phyloP scores from a whole-genome alignment of 2,113 vertebrate species.

The Guaruba guarouba region DNA sequence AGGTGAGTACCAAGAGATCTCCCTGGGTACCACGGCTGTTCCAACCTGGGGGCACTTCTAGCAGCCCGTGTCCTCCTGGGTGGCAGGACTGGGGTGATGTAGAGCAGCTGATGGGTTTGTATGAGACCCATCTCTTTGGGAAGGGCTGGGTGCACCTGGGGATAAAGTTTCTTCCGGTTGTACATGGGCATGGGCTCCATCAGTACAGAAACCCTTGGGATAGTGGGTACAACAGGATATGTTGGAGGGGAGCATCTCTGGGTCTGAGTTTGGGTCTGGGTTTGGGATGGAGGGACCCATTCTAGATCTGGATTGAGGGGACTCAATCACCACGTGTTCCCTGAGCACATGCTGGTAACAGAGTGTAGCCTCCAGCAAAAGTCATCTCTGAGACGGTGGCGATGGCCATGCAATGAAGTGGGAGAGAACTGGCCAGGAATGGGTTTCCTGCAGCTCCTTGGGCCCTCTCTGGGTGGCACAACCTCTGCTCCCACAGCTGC shows the following conservation, averaged over 20 bases:
- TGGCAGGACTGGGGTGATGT: not conserved
- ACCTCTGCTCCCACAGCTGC: not conserved
- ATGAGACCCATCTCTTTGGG: not conserved
- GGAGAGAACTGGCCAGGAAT: not conserved
- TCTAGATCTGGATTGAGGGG: not conserved
- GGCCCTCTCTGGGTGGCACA: not conserved
- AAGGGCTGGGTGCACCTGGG: not conserved
- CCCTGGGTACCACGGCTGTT: not conserved
- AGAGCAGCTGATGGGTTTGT: not conserved
- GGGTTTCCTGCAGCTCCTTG: not conserved
- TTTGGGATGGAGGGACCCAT: not conserved
- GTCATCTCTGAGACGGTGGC: no score
- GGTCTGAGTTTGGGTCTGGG: not conserved
- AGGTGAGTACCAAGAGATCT: constrained; percentile 76
- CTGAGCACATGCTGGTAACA: not conserved
- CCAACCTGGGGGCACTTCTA: not conserved
- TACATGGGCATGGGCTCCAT: fast-evolving
- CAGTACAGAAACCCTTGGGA: not conserved
- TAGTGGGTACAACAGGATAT: fast-evolving
- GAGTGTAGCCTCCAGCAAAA: not conserved
- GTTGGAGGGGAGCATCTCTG: not conserved
- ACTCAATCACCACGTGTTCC: not conserved
- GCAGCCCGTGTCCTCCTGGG: not conserved
- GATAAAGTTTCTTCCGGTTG: not conserved
- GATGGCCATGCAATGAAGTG: not conserved